Percentiles rank a stretch among this genome's conserved stretches.
These are phyloP conservation scores for Rhabdomys pumilio DNA, from an alignment of 2,797 vertebrate genomes.

Conservation along the genomic window DNA sequence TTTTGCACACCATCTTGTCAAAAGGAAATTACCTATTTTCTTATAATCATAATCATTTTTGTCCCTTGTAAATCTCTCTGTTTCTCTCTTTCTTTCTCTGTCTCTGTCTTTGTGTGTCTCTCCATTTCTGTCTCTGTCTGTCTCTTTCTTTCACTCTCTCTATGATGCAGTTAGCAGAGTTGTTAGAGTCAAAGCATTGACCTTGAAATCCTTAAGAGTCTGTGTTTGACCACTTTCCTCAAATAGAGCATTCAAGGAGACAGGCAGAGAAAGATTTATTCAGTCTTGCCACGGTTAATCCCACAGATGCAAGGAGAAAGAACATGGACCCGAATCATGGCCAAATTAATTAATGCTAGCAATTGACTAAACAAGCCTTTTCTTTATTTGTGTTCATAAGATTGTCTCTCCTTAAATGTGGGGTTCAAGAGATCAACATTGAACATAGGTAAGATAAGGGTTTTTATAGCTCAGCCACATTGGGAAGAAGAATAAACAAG, in stretches of 20 bases:
- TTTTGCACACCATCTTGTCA: background rate
- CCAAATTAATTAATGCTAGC: background rate
- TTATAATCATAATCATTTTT: no score
- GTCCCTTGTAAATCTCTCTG: no score
- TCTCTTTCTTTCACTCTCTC: no score
- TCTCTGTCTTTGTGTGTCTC: no score
- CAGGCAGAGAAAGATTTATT: background rate
- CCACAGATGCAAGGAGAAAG: background rate
- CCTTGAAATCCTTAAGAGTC: background rate
- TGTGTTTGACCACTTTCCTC: background rate
- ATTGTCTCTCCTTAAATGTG: background rate
- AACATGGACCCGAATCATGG: background rate
- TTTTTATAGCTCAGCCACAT: background rate
- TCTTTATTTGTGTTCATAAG: background rate
- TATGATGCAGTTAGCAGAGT: background rate
- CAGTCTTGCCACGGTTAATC: background rate
- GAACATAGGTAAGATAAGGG: background rate
- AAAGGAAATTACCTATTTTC: slow-evolving; percentile 45
- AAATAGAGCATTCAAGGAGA: background rate
- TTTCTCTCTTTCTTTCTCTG: no score
- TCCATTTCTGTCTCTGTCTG: no score
- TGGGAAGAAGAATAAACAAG: background rate
- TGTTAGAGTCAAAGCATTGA: background rate
- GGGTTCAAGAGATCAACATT: background rate
- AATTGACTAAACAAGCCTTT: background rate